Conservation (phyloP, 1,140 invertebrate species). For the Pararge aegeria region DNA sequence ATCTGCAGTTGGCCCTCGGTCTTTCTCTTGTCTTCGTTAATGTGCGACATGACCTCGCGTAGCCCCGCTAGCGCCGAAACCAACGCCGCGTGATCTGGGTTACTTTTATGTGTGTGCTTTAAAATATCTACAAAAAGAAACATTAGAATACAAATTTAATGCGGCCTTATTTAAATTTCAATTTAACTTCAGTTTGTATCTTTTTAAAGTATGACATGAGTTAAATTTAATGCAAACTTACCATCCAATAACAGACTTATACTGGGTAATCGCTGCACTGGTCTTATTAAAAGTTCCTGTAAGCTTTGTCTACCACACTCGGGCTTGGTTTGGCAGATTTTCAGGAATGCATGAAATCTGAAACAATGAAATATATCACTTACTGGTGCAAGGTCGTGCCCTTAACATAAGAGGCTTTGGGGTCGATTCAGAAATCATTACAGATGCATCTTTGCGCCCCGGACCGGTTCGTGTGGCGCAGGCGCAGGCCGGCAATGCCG, state of each 20-base stretch:
- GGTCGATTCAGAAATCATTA: no score
- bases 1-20: constrained; percentile 96
- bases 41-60: constrained; percentile 96
- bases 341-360: constrained; percentile 98
- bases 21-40: constrained; percentile 98
- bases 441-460: no score
- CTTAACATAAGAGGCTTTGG: no score
- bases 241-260: constrained; percentile 96
- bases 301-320: constrained; percentile 97
- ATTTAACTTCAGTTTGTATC: no score
- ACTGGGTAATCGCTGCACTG: constrained; percentile 97
- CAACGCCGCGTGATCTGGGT: constrained; percentile 91
- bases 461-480: no score
- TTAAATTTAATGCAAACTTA: constrained; percentile 65
- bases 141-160: not conserved
- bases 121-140: constrained; percentile 86
- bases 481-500: no score
- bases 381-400: no score
- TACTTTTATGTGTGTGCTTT: constrained; percentile 93
- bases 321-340: constrained; percentile 94
- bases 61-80: constrained; percentile 92
- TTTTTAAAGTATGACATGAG: no score
- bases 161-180: no score
- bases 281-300: constrained; percentile 96
- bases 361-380: constrained; percentile 35